A percentile compares a stretch with the other conserved stretches of the same genome.
Conservation (phyloP, 2,888 invertebrate genomes). For the Clostera curtula region DNA sequence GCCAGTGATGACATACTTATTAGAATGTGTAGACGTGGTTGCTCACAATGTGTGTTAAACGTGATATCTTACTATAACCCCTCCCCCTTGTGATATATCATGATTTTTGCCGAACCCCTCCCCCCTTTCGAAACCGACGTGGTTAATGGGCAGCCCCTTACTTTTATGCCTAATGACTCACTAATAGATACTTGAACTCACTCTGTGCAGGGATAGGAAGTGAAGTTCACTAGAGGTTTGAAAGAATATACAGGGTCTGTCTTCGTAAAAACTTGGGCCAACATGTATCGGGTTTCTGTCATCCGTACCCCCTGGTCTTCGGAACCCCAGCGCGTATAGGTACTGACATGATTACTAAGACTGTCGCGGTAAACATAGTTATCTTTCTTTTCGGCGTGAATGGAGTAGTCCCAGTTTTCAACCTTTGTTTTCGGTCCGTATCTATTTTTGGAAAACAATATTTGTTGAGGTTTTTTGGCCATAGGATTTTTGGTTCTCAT, state of each 20-base stretch:
- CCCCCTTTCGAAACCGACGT: too few species aligned
- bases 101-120: too few species aligned
- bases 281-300: constrained; percentile 65
- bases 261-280: constrained; percentile 56
- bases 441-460: constrained; percentile 58
- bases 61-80: too few species aligned
- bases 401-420: constrained; percentile 58
- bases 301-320: constrained; percentile 47
- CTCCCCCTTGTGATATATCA: too few species aligned
- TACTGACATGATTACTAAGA: constrained; percentile 62
- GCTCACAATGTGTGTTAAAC: too few species aligned
- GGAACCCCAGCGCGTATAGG: constrained; percentile 59
- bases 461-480: constrained; percentile 60
- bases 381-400: constrained; percentile 61
- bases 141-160: too few species aligned
- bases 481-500: constrained; percentile 48
- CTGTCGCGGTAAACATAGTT: constrained; percentile 63
- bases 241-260: constrained; percentile 56
- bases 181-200: constrained; percentile 30
- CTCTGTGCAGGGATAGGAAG: constrained; percentile 67
- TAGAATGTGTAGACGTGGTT: too few species aligned
- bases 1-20: too few species aligned
- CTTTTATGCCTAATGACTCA: too few species aligned
- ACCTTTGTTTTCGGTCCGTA: constrained; percentile 56
- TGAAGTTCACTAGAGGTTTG: constrained; percentile 63